Evolutionary conservation across 2,113 vertebrate species (phyloP), one percentile per base, ranked within the genome.

Genomic region (Aythya baeri): DNA sequence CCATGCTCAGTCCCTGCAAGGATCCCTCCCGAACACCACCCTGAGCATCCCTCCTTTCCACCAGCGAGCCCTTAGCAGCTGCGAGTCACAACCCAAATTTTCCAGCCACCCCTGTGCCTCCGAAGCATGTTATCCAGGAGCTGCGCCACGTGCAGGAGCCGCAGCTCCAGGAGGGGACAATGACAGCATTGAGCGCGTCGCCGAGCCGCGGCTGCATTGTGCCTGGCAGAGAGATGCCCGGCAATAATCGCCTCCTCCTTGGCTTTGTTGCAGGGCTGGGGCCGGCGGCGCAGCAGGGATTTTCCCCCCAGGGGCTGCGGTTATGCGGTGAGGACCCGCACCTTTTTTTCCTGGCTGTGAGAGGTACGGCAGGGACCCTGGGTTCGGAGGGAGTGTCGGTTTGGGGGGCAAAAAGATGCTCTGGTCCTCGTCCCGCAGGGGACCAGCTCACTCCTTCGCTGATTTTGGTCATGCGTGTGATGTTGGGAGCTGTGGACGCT

Each of bases 191-290:
- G 95, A 95, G 57, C 0, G 1, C 1, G 36, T 8, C 2, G 9
- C 74, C 91, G 93, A 16, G 68, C 38, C 16, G 83, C 83, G 81
- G 94, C 95, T 66, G 6, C 52, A 93, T 95, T 95, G 96, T 96
- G 96, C 96, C 94, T 97, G 96, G 96, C 92, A 76, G 93, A 89
- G 96, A 91, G 96, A 94, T 93, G 85, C 93, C 74, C 89, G 62
- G 93, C 11, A 29, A 67, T 95, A 77, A 96, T 85, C 59, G 5
- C 38, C 93, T 70, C 54, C 78, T 94, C 83, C 94, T 77, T 89
- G 93, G 4, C 76, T 97, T 96, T 95, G 94, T 96, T 86, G 86
- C 93, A 97, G 96, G 86, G 82, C 78, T 70, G 65, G 41, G 46
- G 77, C 43, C 1, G 18, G 10, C 13, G 2, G 32, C 43, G 59